Base-by-base conservation (phyloP, 2,797 vertebrate genomes). In the Pangasius djambal region DNA sequence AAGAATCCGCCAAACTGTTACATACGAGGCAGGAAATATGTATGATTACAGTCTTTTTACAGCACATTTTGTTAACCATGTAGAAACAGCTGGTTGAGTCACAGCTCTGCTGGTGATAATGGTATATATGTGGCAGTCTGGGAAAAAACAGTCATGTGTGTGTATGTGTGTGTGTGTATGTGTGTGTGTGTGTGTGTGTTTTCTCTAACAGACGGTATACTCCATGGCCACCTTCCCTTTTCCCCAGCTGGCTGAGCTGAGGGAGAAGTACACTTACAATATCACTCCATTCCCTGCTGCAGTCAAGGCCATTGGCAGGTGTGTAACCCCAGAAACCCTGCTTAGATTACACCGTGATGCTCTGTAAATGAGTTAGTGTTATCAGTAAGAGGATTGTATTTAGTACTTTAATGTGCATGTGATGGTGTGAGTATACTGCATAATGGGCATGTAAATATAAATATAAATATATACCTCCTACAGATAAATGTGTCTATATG, bases 221-320 rank as follows among this genome's bases (percentile, higher is more conserved):
- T 97, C 97, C 84, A 98, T 99, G 97, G 98, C 98, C 3, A 96
- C 96, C 20, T 99, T 99, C 92, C 99, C 98, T 20, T 99, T 99
- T 90, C 99, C 99, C 79, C 98, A 99, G 86, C 93, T 99, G 95
- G 96, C 98, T 12, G 98, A 99, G 93, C 92, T 99, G 90, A 97
- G 98, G 90, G 99, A 99, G 95, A 99, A 99, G 89, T 99, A 99
- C 91, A 99, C 98, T 0, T 99, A 99, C 95, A 99, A 99, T 94
- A 99, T 99, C 90, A 99, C 98, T 67, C 98, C 99, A 1, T 99
- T 99, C 86, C 97, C 98, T 55, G 98, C 97, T 88, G 93, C 98
- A 5, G 96, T 98, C 88, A 98, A 97, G 94, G 95, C 97, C 92
- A 95, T 90, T 50, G 93, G 93, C 90, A 96, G 96, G 96, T 96